Evolutionary conservation across 2,888 invertebrate species (phyloP), one percentile per base, ranked within the genome.

Genomic region (Chaetogeoica ovagalla): DNA sequence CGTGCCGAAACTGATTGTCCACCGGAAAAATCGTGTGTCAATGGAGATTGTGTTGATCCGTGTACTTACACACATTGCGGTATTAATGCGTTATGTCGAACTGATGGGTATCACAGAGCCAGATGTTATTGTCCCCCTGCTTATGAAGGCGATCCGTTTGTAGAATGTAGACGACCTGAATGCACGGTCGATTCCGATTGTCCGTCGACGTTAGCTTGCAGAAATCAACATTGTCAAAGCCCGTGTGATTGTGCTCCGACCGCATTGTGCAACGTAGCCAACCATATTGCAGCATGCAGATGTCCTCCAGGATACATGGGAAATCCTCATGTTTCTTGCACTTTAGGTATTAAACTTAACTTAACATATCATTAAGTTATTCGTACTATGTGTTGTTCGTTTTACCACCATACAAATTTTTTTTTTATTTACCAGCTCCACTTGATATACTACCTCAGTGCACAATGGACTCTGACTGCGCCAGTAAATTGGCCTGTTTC

Each of bases 1-100:
- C 91, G 93, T 84, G 91, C 91, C 70, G 94, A 96, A 85, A 91
- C 91, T 75, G 95, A 95, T 83, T 96, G 96, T 86, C 91, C 94
- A 8, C 89, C 92, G 73, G 91, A 90, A 66, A 92, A 94, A 86
- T 92, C 93, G 39, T 96, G 96, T 85, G 90, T 95, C 83, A 92
- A 94, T 85, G 90, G 91, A 82, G 90, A 93, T 85, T 96, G 96
- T 85, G 88, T 91, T 17, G 91, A 94, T 86, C 92, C 94, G 2
- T 96, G 95, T 84, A 87, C 89, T 2, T 91, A 91, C 84, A 91
- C 93, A 0, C 93, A 93, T 75, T 96, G 96, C 84, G 95, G 95
- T 30, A 83, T 87, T 0, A 92, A 93, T 83, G 94, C 95, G n/a
- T 87, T 90, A 52, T 96, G 95, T 84, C 89, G 90, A 72, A 89